These are phyloP conservation scores for Clunio marinus DNA, from an alignment of 2,888 invertebrate genomes.

Conservation along the genomic window DNA sequence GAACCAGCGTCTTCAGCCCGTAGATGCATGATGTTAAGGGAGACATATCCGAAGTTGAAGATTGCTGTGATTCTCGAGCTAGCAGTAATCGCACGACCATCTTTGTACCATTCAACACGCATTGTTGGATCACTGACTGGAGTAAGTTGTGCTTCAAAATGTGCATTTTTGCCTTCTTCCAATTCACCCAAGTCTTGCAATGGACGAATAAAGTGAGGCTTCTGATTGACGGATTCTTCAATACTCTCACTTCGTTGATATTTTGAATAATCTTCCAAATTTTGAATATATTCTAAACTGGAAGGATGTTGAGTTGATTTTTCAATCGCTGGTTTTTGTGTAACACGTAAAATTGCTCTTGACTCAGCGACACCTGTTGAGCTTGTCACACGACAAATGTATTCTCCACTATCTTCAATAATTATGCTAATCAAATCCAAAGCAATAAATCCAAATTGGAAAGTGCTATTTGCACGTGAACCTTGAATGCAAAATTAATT, in stretches of 20 bases:
- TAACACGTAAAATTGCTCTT: conserved; percentile 73
- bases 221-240: conserved; percentile 74
- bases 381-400: conserved; percentile 82
- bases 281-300: conserved; percentile 83
- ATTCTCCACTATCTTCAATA: conserved; percentile 83
- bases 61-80: conserved; percentile 96
- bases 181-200: conserved; percentile 80
- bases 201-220: conserved; percentile 83
- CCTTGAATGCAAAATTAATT: conserved; percentile 59
- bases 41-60: conserved; percentile 99
- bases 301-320: conserved; percentile 86
- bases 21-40: conserved; percentile 97
- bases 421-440: conserved; percentile 84
- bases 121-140: conserved; percentile 90
- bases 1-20: conserved; percentile 97
- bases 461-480: conserved; percentile 89
- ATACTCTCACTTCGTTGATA: conserved; percentile 81
- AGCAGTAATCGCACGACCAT: conserved; percentile 90
- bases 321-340: conserved; percentile 78
- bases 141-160: conserved; percentile 87
- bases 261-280: conserved; percentile 83
- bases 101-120: conserved; percentile 94
- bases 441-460: conserved; percentile 97
- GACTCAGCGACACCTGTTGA: conserved; percentile 84
- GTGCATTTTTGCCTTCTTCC: conserved; percentile 86